Evolutionary conservation across 2,113 vertebrate species (phyloP).

Genomic region (Lethenteron reissneri): DNA sequence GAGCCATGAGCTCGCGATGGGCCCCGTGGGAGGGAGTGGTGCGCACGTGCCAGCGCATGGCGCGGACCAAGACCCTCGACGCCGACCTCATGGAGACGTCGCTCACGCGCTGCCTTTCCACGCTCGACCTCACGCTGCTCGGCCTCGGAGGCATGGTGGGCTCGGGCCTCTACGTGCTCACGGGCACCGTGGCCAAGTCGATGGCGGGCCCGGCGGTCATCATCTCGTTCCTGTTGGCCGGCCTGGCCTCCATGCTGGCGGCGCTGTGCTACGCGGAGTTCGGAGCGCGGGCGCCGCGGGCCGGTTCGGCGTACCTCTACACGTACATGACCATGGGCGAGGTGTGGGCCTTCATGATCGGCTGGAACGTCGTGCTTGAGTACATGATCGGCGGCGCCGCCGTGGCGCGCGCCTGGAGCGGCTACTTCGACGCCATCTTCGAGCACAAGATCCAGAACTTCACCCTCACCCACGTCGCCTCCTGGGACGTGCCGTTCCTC

Average conservation of each 20-base stretch:
- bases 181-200: slow-evolving; percentile 69
- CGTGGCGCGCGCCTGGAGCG: slow-evolving; percentile 73
- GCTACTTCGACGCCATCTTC: slow-evolving; percentile 76
- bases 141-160: slow-evolving; percentile 82
- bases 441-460: slow-evolving; percentile 68
- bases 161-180: slow-evolving; percentile 72
- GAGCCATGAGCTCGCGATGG: too few species aligned
- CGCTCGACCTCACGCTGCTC: slow-evolving; percentile 54
- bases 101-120: slow-evolving; percentile 60
- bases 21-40: slow-evolving; percentile 13
- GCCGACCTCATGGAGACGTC: slow-evolving; percentile 64
- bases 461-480: slow-evolving; percentile 47
- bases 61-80: slow-evolving; percentile 62
- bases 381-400: slow-evolving; percentile 77
- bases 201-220: slow-evolving; percentile 51
- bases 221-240: slow-evolving; percentile 53
- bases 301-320: slow-evolving; percentile 88
- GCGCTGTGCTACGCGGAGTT: slow-evolving; percentile 88
- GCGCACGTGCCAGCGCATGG: slow-evolving; percentile 57
- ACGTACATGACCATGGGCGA: slow-evolving; percentile 80
- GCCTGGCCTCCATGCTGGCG: slow-evolving; percentile 56
- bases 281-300: slow-evolving; percentile 67
- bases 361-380: slow-evolving; percentile 81
- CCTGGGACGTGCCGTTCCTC: slow-evolving; percentile 56
- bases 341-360: slow-evolving; percentile 86